Evolutionary conservation across 2,888 invertebrate species (phyloP), one percentile per base, ranked within the genome.

Genomic region (Harpalus rubripes): DNA sequence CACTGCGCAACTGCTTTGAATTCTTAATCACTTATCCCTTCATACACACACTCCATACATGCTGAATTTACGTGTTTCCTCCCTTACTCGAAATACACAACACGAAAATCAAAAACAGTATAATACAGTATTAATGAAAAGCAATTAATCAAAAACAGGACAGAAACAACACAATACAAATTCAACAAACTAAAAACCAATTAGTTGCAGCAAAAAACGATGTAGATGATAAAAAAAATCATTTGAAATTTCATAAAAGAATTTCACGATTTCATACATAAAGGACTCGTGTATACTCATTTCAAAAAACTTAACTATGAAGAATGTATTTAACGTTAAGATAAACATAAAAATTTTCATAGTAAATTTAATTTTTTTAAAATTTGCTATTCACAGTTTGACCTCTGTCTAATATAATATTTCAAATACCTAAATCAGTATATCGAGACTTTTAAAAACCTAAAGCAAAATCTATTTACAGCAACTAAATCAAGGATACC

Each of bases 1-100:
- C 59, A 59, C 59, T 59, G 59, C 59, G 59, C 16, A 59, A 15
- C 59, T 59, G 59, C 59, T 59, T 59, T 59, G 59, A 15, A 59
- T 59, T 16, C 59, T 59, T 59, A 59, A 59, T 59, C 59, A 59
- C 16, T 59, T 59, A 52, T 52, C 44, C 44, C 44, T 52, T 52
- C 44, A 52, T 52, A 52, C 44, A 52, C 44, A 52, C 12, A 52
- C 44, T 52, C 8, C 44, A 52, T 12, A 52, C 44, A 52, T 12
- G 12, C 44, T 52, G 10, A 52, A 52, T 52, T 52, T 12, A 52
- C 44, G 12, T 52, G 44, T 52, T 52, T 52, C 5, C 4, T 52
- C 44, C 44, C 44, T 52, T 12, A 8, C 44, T 52, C 44, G 10
- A 10, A 52, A 52, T 32, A 32, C 44, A 52, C 12, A 52, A 52